Base-by-base conservation (phyloP, 2,113 vertebrate species). In the Bagarius yarrelli region DNA sequence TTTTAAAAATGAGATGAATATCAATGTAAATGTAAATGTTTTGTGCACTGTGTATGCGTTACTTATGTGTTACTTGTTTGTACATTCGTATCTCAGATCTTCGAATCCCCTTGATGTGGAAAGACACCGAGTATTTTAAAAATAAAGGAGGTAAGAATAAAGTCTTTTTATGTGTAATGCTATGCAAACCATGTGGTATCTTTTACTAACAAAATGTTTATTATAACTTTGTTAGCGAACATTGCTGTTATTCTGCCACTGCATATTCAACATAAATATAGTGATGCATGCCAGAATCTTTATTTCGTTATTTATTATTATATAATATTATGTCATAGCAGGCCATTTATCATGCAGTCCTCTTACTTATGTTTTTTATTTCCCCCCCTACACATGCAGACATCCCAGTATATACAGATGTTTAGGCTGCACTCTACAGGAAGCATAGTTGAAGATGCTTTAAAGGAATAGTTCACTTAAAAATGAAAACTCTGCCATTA, bases 71-170 rank as follows among this genome's bases (percentile, higher is more conserved):
- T 56, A 69, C 55, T 78, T 85, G 74, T 32, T 15, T 77, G 4
- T 86, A 77, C 84, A 74, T 80, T 86, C 88, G 80, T 73, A 27
- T 89, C 85, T 27, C 90, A 98, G 96, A 98, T 88, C 92, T 97
- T n/a, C 94, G 96, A 78, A 98, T 98, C 84, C 96, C 96, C 18
- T 93, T 98, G 84, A 98, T 98, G 96, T 98, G 96, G 96, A 98
- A 98, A 90, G 96, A 98, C 91, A 98, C 95, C 0, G 96, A 98
- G 76, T 96, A 98, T 88, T 98, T 98, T 91, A 96, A 95, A 90
- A 98, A 98, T 91, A 98, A 98, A 92, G 96, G 96, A 81, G 96
- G 96, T 98, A 85, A 94, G 60, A 80, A 53, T 75, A 71, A 59
- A 23, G 30, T n/a, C n/a, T n/a, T n/a, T n/a, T n/a, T n/a, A n/a